These are phyloP conservation scores for Xanthia togata DNA, from an alignment of 2,888 invertebrate genomes.

Conservation along the genomic window DNA sequence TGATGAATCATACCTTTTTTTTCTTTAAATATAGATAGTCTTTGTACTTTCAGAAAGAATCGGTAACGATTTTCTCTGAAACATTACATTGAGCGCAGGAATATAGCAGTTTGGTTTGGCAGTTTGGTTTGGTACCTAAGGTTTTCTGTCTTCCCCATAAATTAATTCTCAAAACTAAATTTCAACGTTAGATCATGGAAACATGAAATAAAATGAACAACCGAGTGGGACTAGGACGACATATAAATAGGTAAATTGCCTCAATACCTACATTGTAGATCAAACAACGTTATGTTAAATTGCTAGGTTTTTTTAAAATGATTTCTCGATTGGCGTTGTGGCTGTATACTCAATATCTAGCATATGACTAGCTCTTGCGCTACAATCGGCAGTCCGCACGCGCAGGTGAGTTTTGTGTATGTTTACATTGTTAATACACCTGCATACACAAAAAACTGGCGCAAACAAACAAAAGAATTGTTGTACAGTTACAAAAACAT, in stretches of 20 bases:
- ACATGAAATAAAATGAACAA: neutral
- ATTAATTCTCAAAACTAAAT: no score
- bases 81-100: neutral
- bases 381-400: neutral
- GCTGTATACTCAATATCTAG: no score
- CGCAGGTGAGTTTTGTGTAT: neutral
- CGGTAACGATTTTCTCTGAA: neutral
- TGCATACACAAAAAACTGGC: neutral
- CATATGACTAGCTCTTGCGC: neutral
- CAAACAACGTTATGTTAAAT: neutral
- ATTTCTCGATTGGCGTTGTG: neutral
- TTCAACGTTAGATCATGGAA: neutral
- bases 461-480: constrained; percentile 15
- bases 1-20: neutral
- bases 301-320: neutral
- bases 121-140: no score
- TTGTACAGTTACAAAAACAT: constrained; percentile 13
- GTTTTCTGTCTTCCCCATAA: no score
- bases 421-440: constrained; percentile 3
- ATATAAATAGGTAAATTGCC: neutral
- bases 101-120: neutral
- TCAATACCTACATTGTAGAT: neutral
- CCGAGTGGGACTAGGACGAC: neutral
- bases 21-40: neutral
- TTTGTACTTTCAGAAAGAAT: neutral